Base-by-base conservation (phyloP, 2,888 invertebrate species). In the Drosophila pegasa region DNA sequence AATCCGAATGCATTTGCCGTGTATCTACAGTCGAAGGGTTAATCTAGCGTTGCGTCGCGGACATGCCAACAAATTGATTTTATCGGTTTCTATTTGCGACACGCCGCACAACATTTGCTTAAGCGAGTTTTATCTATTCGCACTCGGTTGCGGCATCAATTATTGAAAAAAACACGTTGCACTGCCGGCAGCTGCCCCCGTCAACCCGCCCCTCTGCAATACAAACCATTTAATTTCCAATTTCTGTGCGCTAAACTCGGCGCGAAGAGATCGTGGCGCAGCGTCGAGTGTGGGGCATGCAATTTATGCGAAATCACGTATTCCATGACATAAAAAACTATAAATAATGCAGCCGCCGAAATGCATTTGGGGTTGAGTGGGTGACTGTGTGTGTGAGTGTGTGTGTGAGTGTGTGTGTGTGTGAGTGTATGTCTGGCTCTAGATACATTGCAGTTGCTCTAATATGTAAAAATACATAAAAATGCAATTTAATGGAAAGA, bases 301-400 rank as follows among this genome's bases (percentile, higher is more conserved):
- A 77, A 66, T 79, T 81, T 85, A 81, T 85, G 85, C 71, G 71
- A 77, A 81, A 77, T 81, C 85, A 85, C 74, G 79, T 77, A 65
- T 81, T 75, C 62, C 61, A 54, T 65, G 67, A 71, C 80, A 82
- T 69, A 79, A 64, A 74, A 69, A 60, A 65, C 83, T 69, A 85
- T 82, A 82, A 82, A 82, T 78, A 82, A 82, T 82, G 72, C 80
- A 72, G 50, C 48, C 60, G 59, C 68, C 71, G 58, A 80, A 81
- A 74, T 74, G 77, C 82, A 77, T 43, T 56, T 71, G 67, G 48
- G 75, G 45, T 14, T 54, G 52, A 61, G 64, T 63, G 56, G 35
- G 52, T 16, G 51, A 16, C 31, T 37, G 29, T 10, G 58, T 61
- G 18, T 55, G 58, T n/a, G 47, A 43, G 18, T 22, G 25, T 48